phyloP scores from a whole-genome alignment of 2,797 vertebrate genomes.

The Chelidonichthys spinosus region DNA sequence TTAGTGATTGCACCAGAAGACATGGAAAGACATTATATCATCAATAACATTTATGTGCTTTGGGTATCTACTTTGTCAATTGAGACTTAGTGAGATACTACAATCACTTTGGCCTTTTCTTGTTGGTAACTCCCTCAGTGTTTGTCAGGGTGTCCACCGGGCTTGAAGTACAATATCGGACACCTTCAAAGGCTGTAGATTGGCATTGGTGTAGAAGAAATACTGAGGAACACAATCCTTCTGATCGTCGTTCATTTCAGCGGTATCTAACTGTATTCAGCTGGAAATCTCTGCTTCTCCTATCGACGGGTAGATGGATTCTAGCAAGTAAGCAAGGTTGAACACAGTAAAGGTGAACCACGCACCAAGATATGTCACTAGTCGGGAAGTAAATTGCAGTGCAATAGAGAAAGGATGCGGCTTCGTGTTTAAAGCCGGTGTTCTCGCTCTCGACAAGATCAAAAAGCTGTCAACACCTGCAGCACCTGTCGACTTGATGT shows the following conservation, averaged over 20 bases:
- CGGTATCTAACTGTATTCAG: conserved; percentile 37
- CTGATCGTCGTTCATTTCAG: conserved; percentile 34
- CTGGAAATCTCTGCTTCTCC: conserved; percentile 35
- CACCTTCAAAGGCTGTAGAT: conserved; percentile 12
- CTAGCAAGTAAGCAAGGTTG: conserved; percentile 46
- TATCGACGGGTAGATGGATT: conserved; percentile 48
- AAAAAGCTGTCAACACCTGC: conserved; percentile 58
- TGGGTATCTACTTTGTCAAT: conserved; percentile 48
- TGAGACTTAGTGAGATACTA: conserved; percentile 44
- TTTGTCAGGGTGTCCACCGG: not conserved
- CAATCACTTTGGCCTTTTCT: conserved; percentile 20
- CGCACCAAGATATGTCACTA: conserved; percentile 23
- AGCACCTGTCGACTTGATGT: conserved; percentile 49
- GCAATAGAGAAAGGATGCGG: conserved; percentile 27
- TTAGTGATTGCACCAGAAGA: conserved; percentile 39
- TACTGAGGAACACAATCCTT: conserved; percentile 12
- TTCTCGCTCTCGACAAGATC: conserved; percentile 51
- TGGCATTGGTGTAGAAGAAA: conserved; percentile 24
- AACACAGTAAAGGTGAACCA: conserved; percentile 30
- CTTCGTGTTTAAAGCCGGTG: conserved; percentile 35
- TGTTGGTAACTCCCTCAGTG: too few relatives aligned
- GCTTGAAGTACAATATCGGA: too few relatives aligned
- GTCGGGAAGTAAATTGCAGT: conserved; percentile 29
- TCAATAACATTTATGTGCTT: conserved; percentile 48
- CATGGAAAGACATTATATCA: conserved; percentile 39